Evolutionary conservation across 2,797 vertebrate genomes (phyloP).

Genomic region (Morus bassanus): DNA sequence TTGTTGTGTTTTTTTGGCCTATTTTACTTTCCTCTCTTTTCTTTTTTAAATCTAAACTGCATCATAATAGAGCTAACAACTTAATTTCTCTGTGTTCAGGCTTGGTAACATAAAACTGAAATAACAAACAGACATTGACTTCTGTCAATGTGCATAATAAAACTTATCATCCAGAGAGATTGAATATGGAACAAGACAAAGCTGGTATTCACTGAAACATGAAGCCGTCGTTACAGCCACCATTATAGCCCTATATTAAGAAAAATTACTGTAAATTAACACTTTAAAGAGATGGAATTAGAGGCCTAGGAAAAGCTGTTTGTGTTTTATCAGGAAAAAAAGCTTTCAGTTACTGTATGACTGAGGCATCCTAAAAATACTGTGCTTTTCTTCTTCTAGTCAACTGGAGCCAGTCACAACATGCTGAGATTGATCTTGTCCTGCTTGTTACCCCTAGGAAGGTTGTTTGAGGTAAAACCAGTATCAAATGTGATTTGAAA

Average conservation of each 20-base stretch:
- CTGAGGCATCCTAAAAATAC: background rate
- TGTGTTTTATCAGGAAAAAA: background rate
- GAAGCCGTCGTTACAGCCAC: background rate
- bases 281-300: conserved; percentile 5
- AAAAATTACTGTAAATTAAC: conserved; percentile 25
- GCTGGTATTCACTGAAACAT: background rate
- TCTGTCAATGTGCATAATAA: conserved; percentile 10
- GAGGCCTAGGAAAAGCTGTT: background rate
- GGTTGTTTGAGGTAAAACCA: background rate
- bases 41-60: background rate
- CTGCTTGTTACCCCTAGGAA: background rate
- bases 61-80: conserved; percentile 46
- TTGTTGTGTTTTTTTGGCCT: background rate
- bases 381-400: background rate
- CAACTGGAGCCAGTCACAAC: background rate
- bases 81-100: conserved; percentile 30
- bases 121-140: conserved; percentile 37
- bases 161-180: background rate
- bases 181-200: conserved; percentile 19
- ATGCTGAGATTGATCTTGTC: background rate
- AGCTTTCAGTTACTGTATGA: background rate
- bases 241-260: conserved; percentile 7
- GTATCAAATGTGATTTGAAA: background rate
- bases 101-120: conserved; percentile 24
- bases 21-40: background rate